Base-by-base conservation (phyloP, 2,888 invertebrate species). In the Torymus aiolomorphi region DNA sequence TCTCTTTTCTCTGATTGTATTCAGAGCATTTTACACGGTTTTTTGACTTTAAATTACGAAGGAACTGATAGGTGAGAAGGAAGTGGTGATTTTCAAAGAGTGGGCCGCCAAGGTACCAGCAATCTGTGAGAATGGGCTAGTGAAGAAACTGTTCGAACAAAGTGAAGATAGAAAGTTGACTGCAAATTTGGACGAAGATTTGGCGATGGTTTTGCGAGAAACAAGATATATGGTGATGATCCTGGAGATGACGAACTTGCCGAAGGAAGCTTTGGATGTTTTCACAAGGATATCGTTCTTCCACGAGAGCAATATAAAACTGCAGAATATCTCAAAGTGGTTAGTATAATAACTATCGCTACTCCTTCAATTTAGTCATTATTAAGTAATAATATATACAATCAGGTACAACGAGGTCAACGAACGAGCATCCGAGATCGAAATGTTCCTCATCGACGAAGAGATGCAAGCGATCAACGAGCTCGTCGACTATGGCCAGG, bases 331-430 rank as follows among this genome's bases (percentile, higher is more conserved):
- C 18, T 79, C 85, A 2, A 80, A 85, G 24, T 88, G 89, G 90
- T 90, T 63, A 83, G 85, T 83, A n/a, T n/a, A 61, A 20, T 71
- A 56, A 31, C 12, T 0, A 10, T 24, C 12, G 12, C 13, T 10
- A 18, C 18, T 18, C 49, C 20, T 62, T 11, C 14, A 62, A 24
- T 14, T 12, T n/a, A 66, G 11, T 18, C 18, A 61, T 49, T 49
- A 16, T 57, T 61, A 42, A 0, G 42, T 69, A 16, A 67, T 52
- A 67, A 51, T 13, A 20, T 10, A 42, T 42, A 8, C 5, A 42
- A 42, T 42, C n/a, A 89, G 97, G 95, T 97, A 97, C 90, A 98
- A 98, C 88, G 94, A 94, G 82, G 94, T 97, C 62, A 92, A 95
- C 69, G 92, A 92, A 24, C 92, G 94, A n/a, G 94, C 96, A 42